Evolutionary conservation across 30 jellyfish, hydroid and myxozoan genomes (phyloP).

Genomic region (Catostylus mosaicus): DNA sequence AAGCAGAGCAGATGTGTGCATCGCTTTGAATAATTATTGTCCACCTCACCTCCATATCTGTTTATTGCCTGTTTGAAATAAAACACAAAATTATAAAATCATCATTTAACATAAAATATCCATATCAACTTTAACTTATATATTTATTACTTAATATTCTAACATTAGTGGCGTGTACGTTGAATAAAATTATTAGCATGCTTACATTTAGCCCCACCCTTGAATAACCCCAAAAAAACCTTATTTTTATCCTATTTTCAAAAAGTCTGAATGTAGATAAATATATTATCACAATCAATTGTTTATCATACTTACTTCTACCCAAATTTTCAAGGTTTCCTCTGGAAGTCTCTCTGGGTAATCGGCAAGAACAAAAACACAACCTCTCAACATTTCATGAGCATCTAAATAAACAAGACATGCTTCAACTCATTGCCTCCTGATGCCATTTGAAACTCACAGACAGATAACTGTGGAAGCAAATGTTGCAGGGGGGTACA

Average conservation of each 20-base stretch:
- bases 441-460: too few relatives aligned
- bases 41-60: conserved; percentile 71
- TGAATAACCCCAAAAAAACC: too few relatives aligned
- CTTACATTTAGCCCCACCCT: not conserved
- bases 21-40: conserved; percentile 61
- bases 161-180: too few relatives aligned
- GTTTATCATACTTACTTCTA: conserved; percentile 36
- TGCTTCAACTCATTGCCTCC: not conserved
- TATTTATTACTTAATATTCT: too few relatives aligned
- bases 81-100: not conserved
- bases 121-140: too few relatives aligned
- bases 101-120: too few relatives aligned
- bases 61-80: conserved; percentile 44
- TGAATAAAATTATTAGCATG: too few relatives aligned
- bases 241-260: too few relatives aligned
- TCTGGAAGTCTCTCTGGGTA: conserved; percentile 74
- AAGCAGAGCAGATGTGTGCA: conserved; percentile 77
- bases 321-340: conserved; percentile 79
- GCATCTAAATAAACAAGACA: conserved; percentile 27
- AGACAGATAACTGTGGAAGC: too few relatives aligned
- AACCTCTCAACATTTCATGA: conserved; percentile 70
- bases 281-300: too few relatives aligned
- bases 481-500: too few relatives aligned
- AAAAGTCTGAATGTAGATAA: too few relatives aligned
- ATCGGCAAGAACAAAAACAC: conserved; percentile 67